Conservation (phyloP, 30 jellyfish, hydroid and myxozoan genomes). For the Hydractinia echinata region DNA sequence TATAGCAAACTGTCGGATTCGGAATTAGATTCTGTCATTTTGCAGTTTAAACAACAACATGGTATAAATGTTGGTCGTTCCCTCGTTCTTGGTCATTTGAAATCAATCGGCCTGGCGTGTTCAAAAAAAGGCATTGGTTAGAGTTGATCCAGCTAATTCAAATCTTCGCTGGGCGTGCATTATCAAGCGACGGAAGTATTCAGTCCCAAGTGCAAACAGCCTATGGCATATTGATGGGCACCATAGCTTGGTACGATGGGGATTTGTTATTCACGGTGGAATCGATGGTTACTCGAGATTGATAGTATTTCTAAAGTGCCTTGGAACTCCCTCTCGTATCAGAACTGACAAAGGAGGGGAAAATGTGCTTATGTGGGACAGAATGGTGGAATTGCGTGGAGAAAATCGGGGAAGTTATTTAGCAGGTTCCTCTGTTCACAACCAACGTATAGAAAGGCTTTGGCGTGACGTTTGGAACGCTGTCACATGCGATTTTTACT, state of each 20-base stretch:
- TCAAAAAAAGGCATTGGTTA: neutral
- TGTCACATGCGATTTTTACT: constrained; percentile 26
- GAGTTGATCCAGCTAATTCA: constrained; percentile 29
- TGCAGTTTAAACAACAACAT: too few relatives aligned
- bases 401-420: constrained; percentile 20
- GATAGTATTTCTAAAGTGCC: neutral
- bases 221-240: constrained; percentile 57
- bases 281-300: constrained; percentile 55
- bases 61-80: too few relatives aligned
- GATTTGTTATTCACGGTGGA: constrained; percentile 48
- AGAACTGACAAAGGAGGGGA: constrained; percentile 40
- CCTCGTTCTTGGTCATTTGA: too few relatives aligned
- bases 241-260: constrained; percentile 44
- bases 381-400: constrained; percentile 34
- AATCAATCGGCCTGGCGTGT: too few relatives aligned
- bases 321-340: neutral
- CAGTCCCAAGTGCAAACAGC: constrained; percentile 37
- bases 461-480: constrained; percentile 36
- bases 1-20: too few relatives aligned
- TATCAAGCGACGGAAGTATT: constrained; percentile 33
- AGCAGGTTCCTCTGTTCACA: constrained; percentile 27
- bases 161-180: constrained; percentile 36
- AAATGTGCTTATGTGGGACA: constrained; percentile 36
- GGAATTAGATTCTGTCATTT: too few relatives aligned
- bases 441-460: constrained; percentile 22